Evolutionary conservation across 2,888 invertebrate genomes (phyloP), one percentile per base, ranked within the genome.

Genomic region (Zele albiditarsus): DNA sequence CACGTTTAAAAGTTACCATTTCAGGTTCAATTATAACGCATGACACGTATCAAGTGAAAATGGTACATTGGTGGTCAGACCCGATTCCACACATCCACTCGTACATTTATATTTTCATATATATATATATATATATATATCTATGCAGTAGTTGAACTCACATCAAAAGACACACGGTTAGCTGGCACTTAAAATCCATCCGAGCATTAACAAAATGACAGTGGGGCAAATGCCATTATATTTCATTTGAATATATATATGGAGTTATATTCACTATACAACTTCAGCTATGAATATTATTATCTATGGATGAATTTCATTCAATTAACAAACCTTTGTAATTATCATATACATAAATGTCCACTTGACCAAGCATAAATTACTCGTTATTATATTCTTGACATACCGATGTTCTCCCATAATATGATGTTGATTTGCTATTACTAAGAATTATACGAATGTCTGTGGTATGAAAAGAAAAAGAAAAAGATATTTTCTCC

Each of bases 121-220:
- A n/a, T n/a, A n/a, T n/a, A n/a, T n/a, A n/a, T n/a, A n/a, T n/a
- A n/a, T n/a, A n/a, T n/a, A n/a, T 20, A 53, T 10, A 53, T 53
- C 20, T 20, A 53, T 20, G 20, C 20, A 20, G 8, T 20, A 46
- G 53, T 53, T 20, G 53, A 42, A 62, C 46, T 28, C 70, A 58
- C 58, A 58, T 27, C 70, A 71, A 71, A 46, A 71, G 70, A 65
- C 65, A 65, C 65, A 72, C 53, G 71, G 63, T 65, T 62, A 65
- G 65, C 42, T 72, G 71, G 65, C 71, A 62, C 65, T 72, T 72
- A 72, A 72, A 72, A 65, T 60, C 71, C 53, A 62, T 62, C 28
- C 28, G 62, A 31, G 62, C 31, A 31, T 62, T 31, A 27, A 62
- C 28, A 53, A 28, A 62, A 62, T 62, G 28, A 8, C 16, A 5